Base-by-base conservation (phyloP, 2,797 vertebrate species). In the Sibirionetta formosa region DNA sequence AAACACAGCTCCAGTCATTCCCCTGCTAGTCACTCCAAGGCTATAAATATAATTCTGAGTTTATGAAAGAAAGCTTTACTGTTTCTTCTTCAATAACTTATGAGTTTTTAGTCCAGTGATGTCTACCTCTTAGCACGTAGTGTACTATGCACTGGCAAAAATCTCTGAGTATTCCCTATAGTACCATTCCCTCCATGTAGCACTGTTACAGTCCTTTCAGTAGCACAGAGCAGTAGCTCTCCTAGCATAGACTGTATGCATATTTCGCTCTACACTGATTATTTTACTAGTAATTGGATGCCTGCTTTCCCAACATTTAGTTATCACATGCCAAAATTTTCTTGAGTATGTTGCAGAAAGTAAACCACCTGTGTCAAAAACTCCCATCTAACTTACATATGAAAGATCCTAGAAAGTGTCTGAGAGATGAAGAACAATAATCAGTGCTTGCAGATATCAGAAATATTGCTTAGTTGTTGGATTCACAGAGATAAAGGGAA, bases 231-330 rank as follows among this genome's bases (percentile, higher is more conserved):
- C 4, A 40, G 15, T 13, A 54, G 42, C 22, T 90, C 35, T 53
- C 1, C 1, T 11, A 53, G 31, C 3, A 1, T 2, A 5, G 27
- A 60, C 13, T 7, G n/a, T 7, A 17, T 8, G 11, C 3, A 16
- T 24, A 14, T 40, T 57, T 60, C 44, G 22, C 17, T 83, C 5
- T 63, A 75, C 23, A 12, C 9, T 6, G 53, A 3, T 63, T 91
- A 18, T 51, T 80, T 31, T 29, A 35, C 23, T 31, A 64, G 29
- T 4, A 60, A 20, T 24, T 33, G 17, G 19, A 44, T 31, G 9
- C 4, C 22, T 69, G 5, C 4, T 72, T 64, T 66, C 50, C 27
- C 24, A 51, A 4, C 3, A 10, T 63, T 54, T 70, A 31, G 11
- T 64, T 70, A 40, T 29, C 17, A n/a, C 13, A 60, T 65, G 33